phyloP scores from a whole-genome alignment of 1,140 invertebrate genomes.

The Drosophila fuyamai region DNA sequence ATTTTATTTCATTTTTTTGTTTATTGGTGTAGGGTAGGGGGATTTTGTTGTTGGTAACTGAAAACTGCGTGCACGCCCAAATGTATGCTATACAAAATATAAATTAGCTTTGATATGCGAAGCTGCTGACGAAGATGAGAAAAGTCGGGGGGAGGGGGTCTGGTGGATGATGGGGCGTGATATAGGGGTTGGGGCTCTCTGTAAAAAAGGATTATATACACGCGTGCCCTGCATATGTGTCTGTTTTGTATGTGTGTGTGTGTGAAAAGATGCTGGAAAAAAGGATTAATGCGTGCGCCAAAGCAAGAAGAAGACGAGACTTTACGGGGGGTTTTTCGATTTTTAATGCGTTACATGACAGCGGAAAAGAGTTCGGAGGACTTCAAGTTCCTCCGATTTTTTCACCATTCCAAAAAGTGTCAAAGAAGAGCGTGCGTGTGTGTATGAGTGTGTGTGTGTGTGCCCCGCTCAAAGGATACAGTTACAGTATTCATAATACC shows the following conservation, averaged over 20 bases:
- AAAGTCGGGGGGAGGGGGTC: slow-evolving; percentile 2
- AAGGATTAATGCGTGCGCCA: slow-evolving; percentile 78
- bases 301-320: slow-evolving; percentile 51
- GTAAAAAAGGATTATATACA: slow-evolving; percentile 80
- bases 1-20: neutral
- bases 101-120: slow-evolving; percentile 82
- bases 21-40: neutral
- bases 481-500: slow-evolving; percentile 37
- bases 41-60: slow-evolving; percentile 16
- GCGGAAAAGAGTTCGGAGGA: slow-evolving; percentile 25
- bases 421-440: slow-evolving; percentile 55
- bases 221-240: slow-evolving; percentile 55
- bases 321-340: slow-evolving; percentile 54
- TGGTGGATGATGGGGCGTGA: slow-evolving; percentile 1
- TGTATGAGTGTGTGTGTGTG: slow-evolving; percentile 2
- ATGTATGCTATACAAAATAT: slow-evolving; percentile 81
- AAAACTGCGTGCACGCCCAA: slow-evolving; percentile 58
- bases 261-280: slow-evolving; percentile 80
- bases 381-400: slow-evolving; percentile 18
- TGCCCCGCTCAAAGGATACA: slow-evolving; percentile 39
- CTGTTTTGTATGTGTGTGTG: slow-evolving; percentile 16
- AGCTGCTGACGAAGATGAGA: slow-evolving; percentile 66
- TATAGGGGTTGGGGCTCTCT: slow-evolving; percentile 33
- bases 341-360: slow-evolving; percentile 78
- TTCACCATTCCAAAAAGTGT: slow-evolving; percentile 53